Evolutionary conservation across 2,797 vertebrate genomes (phyloP).

Genomic region (Pelochelys cantorii): DNA sequence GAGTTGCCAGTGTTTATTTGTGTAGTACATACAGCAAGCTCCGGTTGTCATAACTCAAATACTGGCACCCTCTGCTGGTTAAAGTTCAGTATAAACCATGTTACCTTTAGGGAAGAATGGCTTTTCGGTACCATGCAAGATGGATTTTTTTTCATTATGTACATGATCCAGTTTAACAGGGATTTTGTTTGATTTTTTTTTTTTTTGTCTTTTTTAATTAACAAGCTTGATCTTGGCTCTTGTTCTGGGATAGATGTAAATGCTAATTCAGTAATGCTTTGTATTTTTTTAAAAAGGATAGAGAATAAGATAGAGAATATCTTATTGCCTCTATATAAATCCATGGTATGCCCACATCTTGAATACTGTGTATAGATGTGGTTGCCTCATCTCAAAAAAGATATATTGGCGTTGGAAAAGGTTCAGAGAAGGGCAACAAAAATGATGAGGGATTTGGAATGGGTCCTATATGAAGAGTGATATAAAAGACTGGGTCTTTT

Average conservation of each 20-base stretch:
- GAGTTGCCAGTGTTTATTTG: background rate
- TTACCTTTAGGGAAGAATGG: accelerated
- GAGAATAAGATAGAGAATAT: no score
- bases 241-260: background rate
- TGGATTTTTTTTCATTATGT: background rate
- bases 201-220: conserved; percentile 1
- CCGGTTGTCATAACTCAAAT: background rate
- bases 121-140: accelerated
- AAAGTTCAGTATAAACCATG: background rate
- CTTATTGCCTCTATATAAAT: no score
- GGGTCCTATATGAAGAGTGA: no score
- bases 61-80: conserved; percentile 62
- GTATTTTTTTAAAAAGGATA: no score
- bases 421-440: no score
- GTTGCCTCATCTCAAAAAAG: no score
- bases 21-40: no score
- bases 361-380: no score
- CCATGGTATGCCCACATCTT: no score
- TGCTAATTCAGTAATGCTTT: accelerated
- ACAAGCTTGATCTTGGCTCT: background rate
- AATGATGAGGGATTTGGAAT: no score
- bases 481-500: no score
- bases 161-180: background rate
- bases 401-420: no score
- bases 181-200: background rate